Base-by-base conservation (phyloP, 2,113 vertebrate species). In the Percopsis transmontana region DNA sequence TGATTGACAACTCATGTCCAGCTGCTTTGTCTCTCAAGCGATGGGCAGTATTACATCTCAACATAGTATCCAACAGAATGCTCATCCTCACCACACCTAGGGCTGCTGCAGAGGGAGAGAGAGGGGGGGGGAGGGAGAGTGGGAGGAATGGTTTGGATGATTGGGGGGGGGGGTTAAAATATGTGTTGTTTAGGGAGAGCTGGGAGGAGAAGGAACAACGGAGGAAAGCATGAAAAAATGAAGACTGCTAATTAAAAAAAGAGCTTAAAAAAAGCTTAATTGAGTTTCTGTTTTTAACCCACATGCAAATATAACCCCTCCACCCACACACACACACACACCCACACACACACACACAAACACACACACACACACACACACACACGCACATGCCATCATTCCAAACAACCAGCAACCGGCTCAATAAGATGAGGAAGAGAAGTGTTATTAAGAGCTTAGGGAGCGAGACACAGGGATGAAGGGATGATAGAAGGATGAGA, bases 231-330 rank as follows among this genome's bases (percentile, higher is more conserved):
- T 47, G 68, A 38, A 18, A 53, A 70, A 57, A 67, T 33, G 19
- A 59, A 61, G 39, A 45, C 72, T 41, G 59, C 66, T 61, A 64
- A 73, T 76, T 74, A 65, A 74, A 78, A 8, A 24, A 23, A 62
- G 58, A 45, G 40, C 55, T 67, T 66, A 51, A 74, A 70, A 27
- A 33, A 33, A 33, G 27, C 27, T 70, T 70, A 77, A 79, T 68
- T 76, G 61, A 67, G 55, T 74, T 83, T 62, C 58, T 69, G 44
- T 65, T 72, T 77, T 74, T 69, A 71, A 74, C 59, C 24, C 62
- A 41, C 45, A 56, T 47, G 50, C 64, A 53, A 63, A 70, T 70
- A 42, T 61, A 21, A 14, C 7, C 2, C 3, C 19, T 11, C 50
- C 48, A 51, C 18, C 18, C 19, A 7, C 33, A 38, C 47, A 53